phyloP scores from a whole-genome alignment of 2,888 invertebrate species.

The Ditula angustiorana region DNA sequence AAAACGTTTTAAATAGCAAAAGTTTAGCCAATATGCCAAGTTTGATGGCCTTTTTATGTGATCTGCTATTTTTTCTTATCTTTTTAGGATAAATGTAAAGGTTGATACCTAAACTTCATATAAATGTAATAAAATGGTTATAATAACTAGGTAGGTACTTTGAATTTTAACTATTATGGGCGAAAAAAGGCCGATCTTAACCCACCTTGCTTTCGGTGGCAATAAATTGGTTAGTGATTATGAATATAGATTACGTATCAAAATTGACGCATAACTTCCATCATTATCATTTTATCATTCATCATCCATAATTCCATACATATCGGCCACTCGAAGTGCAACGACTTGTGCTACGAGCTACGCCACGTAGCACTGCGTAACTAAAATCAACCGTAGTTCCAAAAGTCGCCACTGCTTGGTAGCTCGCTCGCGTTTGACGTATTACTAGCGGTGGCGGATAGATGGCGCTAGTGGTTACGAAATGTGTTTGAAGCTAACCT shows the following conservation, averaged over 20 bases:
- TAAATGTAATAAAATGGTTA: no score
- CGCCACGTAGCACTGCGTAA: slow-evolving; percentile 30
- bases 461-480: slow-evolving; percentile 55
- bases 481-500: slow-evolving; percentile 17
- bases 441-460: slow-evolving; percentile 42
- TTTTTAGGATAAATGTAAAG: no score
- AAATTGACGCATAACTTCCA: neutral
- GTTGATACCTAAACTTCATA: no score
- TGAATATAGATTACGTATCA: neutral
- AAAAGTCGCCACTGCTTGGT: slow-evolving; percentile 8
- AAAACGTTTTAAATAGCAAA: no score
- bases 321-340: slow-evolving; percentile 6
- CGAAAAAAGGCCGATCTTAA: no score
- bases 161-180: no score
- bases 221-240: no score
- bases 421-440: slow-evolving; percentile 23
- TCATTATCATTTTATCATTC: neutral
- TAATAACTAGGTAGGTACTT: no score
- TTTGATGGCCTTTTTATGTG: no score
- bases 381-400: slow-evolving; percentile 31
- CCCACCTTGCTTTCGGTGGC: no score
- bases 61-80: no score
- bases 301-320: neutral
- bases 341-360: slow-evolving; percentile 34
- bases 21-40: no score